Conservation (phyloP, 1,140 invertebrate genomes). For the Penaeus vannamei region DNA sequence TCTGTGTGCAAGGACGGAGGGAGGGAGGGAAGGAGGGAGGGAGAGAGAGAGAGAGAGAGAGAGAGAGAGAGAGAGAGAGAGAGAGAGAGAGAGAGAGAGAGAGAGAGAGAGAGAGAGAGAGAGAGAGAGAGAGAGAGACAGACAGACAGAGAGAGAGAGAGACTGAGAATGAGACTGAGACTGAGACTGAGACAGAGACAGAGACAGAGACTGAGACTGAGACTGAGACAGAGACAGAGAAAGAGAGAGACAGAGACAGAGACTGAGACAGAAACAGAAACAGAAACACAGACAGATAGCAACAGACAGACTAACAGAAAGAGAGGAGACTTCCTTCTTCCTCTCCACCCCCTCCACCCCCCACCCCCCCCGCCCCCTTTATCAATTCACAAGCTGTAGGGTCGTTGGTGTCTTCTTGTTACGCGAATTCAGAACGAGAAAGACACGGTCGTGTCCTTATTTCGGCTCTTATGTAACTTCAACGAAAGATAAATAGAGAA, state of each 20-base stretch:
- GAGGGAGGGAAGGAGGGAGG: not conserved
- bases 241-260: not conserved
- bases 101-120: not conserved
- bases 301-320: not conserved
- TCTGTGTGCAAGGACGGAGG: not conserved
- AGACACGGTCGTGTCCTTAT: too few species aligned
- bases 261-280: not conserved
- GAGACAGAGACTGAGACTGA: not conserved
- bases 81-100: not conserved
- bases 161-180: not conserved
- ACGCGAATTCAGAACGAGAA: too few species aligned
- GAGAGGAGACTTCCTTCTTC: not conserved
- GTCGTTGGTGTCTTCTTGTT: too few species aligned
- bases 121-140: not conserved
- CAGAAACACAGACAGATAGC: not conserved
- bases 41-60: not conserved
- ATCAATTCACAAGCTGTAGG: too few species aligned
- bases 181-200: too few species aligned
- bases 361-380: too few species aligned
- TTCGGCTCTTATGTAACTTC: too few species aligned
- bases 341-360: too few species aligned
- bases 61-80: not conserved
- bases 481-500: too few species aligned
- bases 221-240: not conserved
- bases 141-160: not conserved